Conservation (phyloP, 1,140 invertebrate species). For the Penaeus japonicus region DNA sequence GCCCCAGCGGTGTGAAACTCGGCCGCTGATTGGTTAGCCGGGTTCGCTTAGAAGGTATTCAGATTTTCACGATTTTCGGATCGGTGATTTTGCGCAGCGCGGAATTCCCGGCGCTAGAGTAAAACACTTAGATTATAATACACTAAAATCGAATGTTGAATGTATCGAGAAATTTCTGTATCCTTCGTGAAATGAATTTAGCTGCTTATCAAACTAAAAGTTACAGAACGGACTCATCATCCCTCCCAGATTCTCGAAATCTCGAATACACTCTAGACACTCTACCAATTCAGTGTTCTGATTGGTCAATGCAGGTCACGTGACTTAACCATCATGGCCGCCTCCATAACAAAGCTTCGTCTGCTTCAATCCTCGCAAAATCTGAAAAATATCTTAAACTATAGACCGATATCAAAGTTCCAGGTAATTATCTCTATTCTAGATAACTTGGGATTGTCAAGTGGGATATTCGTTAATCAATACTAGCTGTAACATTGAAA, state of each 20-base stretch:
- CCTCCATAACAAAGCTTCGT: conserved; percentile 65
- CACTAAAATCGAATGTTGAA: neutral
- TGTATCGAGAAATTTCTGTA: neutral
- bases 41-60: too few relatives aligned
- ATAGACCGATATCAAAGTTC: neutral
- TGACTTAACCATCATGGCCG: conserved; percentile 67
- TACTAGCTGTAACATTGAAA: neutral
- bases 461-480: too few relatives aligned
- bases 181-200: neutral
- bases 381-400: neutral
- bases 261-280: conserved; percentile 21
- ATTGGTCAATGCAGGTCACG: conserved; percentile 64
- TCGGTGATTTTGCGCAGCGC: too few relatives aligned
- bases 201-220: neutral
- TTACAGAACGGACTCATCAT: conserved; percentile 9
- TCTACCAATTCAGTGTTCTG: conserved; percentile 47
- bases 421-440: neutral
- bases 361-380: neutral
- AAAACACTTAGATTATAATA: neutral
- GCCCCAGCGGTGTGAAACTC: neutral
- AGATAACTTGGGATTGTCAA: neutral
- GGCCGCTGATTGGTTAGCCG: conserved; percentile 10
- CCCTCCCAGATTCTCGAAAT: conserved; percentile 17
- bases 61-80: too few relatives aligned
- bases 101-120: too few relatives aligned